These are phyloP conservation scores for Stratiomys singularior DNA, from an alignment of 2,888 invertebrate genomes.

Conservation along the genomic window DNA sequence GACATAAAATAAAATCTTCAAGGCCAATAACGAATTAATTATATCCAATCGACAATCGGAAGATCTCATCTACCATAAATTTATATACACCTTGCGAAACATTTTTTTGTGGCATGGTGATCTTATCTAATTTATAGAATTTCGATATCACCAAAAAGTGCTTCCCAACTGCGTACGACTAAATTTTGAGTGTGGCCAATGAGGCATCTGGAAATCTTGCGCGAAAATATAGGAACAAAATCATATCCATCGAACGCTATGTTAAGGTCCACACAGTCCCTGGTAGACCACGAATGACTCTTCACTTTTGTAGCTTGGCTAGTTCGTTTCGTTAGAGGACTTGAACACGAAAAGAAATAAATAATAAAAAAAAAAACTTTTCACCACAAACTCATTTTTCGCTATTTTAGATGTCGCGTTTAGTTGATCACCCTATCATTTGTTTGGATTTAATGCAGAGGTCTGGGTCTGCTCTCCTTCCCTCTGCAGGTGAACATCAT, in stretches of 20 bases:
- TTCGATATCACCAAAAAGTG: neutral
- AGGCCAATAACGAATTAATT: conserved; percentile 38
- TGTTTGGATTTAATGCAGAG: conserved; percentile 10
- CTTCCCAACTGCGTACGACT: too few species aligned
- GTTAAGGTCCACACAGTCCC: too few species aligned
- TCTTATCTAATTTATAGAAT: conserved; percentile 14
- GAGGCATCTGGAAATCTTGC: neutral
- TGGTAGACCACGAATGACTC: too few species aligned
- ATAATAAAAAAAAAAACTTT: neutral
- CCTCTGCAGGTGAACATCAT: neutral
- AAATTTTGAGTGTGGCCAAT: neutral
- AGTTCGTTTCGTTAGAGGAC: too few species aligned
- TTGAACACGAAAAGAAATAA: neutral
- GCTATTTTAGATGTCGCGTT: conserved; percentile 32
- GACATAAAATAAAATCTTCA: conserved; percentile 26
- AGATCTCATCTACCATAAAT: conserved; percentile 16
- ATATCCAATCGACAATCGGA: conserved; percentile 22
- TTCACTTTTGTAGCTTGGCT: too few species aligned
- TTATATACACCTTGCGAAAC: conserved; percentile 12
- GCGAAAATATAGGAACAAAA: neutral
- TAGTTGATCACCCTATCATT: conserved; percentile 39
- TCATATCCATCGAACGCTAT: too few species aligned
- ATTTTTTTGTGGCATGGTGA: conserved; percentile 4
- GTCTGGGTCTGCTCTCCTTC: neutral
- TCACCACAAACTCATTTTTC: neutral